These are phyloP conservation scores for Sepioteuthis lessoniana DNA, from an alignment of 2,888 invertebrate genomes.

Conservation along the genomic window DNA sequence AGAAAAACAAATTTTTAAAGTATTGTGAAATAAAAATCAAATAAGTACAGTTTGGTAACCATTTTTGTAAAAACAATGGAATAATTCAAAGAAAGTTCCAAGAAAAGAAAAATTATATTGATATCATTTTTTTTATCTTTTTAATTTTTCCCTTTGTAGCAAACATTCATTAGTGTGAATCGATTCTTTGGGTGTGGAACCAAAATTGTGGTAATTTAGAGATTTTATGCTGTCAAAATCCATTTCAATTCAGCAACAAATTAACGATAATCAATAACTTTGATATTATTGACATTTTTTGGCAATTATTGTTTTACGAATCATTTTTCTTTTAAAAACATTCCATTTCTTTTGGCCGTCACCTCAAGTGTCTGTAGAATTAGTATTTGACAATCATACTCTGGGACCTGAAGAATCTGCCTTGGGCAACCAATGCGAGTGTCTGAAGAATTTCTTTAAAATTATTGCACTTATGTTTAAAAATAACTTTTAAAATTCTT, in stretches of 20 bases:
- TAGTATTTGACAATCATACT: too few relatives aligned
- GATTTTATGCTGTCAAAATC: neutral
- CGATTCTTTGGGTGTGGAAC: constrained; percentile 18
- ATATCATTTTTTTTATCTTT: neutral
- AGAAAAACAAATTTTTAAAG: neutral
- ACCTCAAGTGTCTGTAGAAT: too few relatives aligned
- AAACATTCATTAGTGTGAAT: neutral
- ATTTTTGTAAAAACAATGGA: neutral
- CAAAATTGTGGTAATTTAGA: neutral
- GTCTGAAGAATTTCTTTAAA: too few relatives aligned
- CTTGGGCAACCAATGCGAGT: too few relatives aligned
- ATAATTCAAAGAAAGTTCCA: neutral
- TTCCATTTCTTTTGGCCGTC: neutral
- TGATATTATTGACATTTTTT: neutral
- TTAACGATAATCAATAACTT: constrained; percentile 23
- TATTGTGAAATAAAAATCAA: neutral
- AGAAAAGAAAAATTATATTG: neutral
- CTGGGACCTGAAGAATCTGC: too few relatives aligned
- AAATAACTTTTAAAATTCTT: too few relatives aligned
- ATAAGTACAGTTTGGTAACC: neutral
- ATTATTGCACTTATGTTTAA: too few relatives aligned
- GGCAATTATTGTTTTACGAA: neutral
- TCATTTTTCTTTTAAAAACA: neutral
- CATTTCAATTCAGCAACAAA: neutral
- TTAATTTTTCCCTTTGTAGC: neutral